Base-by-base conservation (phyloP, 35 echinoderm and acorn worm species). In the Acanthaster planci region DNA sequence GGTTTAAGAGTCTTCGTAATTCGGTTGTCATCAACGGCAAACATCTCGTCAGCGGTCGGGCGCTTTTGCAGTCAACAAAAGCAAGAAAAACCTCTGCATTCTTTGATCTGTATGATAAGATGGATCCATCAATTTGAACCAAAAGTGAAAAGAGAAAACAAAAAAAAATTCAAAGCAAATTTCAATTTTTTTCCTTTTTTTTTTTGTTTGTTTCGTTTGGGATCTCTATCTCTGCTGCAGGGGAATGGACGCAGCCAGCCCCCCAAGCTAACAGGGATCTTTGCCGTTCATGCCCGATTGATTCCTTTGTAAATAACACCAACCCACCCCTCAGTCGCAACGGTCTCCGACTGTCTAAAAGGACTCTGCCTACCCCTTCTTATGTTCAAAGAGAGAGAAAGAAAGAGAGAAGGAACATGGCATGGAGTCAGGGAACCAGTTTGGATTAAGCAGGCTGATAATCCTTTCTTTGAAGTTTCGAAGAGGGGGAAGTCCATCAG, bases 151-250 rank as follows among this genome's bases (percentile, higher is more conserved):
- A 72, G 8, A 7, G 26, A 26, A 21, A 2, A 36, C 2, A n/a
- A 23, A 23, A n/a, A n/a, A 35, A 72, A 72, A 72, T 27, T 60
- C 57, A 18, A 60, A 18, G 2, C 57, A 26, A 72, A 72, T 19
- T 34, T 31, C 4, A 68, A 26, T 31, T 72, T 31, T 72, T 23
- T n/a, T 31, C 30, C 18, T 31, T 59, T 21, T n/a, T 59, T 59
- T 59, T 59, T 26, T 26, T 26, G 16, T 7, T 59, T 59, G 19
- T 59, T 59, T 26, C 56, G 26, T 72, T 60, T 72, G 26, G 64
- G 64, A 19, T 72, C 64, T 72, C 18, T 72, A 12, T 72, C 30
- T 72, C 10, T 72, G 64, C 64, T 72, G 64, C 64, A 72, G 64
- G 64, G 64, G 26, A 72, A 72, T 72, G 64, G 64, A 72, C 26